Evolutionary conservation across 2,113 vertebrate species (phyloP).

Genomic region (Astur gentilis): DNA sequence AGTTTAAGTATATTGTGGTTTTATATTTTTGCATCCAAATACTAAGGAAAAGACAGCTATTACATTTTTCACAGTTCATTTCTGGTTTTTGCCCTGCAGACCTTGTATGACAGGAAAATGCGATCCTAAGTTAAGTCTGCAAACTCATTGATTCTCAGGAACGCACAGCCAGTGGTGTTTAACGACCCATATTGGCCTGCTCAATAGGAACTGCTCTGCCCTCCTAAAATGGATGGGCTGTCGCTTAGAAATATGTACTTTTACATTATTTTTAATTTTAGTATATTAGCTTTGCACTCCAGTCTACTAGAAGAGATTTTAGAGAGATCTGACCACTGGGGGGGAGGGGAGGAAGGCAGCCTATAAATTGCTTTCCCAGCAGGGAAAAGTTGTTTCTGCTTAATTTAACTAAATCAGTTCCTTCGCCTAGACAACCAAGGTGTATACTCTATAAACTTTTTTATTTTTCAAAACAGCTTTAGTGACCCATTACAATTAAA

Average conservation of each 20-base stretch:
- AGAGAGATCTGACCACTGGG: not conserved
- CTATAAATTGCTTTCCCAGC: not conserved
- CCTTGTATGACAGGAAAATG: slow-evolving; percentile 57
- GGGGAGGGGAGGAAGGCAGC: rapidly evolving
- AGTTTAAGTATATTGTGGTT: slow-evolving; percentile 22
- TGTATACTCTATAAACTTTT: not conserved
- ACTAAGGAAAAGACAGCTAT: slow-evolving; percentile 39
- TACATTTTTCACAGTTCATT: slow-evolving; percentile 66
- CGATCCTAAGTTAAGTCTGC: slow-evolving; percentile 56
- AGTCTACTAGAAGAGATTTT: slow-evolving; percentile 1
- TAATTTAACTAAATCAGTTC: not conserved
- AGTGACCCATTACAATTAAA: not conserved
- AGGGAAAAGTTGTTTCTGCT: not conserved
- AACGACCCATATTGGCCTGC: slow-evolving; percentile 76
- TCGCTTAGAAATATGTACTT: slow-evolving; percentile 44
- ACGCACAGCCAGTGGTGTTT: slow-evolving; percentile 72
- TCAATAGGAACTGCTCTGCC: slow-evolving; percentile 73
- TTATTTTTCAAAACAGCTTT: not conserved
- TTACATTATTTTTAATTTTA: slow-evolving; percentile 46
- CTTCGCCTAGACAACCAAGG: not conserved
- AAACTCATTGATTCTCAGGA: slow-evolving; percentile 59
- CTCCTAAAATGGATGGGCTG: slow-evolving; percentile 30
- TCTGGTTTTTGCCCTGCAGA: slow-evolving; percentile 60
- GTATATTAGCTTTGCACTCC: not conserved
- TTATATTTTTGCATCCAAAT: slow-evolving; percentile 45